These are phyloP conservation scores for Istiophorus platypterus DNA, from an alignment of 2,113 vertebrate genomes.

Conservation along the genomic window DNA sequence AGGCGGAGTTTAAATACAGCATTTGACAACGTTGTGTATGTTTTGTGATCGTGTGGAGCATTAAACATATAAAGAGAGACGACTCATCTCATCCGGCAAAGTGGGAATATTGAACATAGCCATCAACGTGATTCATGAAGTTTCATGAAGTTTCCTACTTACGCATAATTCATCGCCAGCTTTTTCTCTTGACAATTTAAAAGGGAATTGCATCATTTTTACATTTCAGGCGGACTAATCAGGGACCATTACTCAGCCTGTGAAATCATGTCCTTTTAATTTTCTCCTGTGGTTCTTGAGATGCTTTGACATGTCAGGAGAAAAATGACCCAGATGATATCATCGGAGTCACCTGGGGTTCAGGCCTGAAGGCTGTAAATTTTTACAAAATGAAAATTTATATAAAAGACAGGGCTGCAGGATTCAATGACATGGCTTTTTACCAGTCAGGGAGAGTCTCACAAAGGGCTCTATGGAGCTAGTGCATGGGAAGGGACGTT, in stretches of 20 bases:
- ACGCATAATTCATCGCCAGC: neutral
- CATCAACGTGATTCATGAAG: no score
- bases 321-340: neutral
- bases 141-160: no score
- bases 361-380: no score
- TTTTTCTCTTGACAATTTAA: neutral
- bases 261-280: neutral
- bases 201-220: neutral
- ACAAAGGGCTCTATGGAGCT: no score
- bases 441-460: no score
- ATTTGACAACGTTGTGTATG: neutral
- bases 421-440: no score
- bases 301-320: neutral
- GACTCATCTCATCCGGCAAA: no score
- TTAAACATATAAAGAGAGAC: no score
- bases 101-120: no score
- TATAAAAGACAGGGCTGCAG: neutral
- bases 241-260: neutral
- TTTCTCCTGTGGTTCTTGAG: neutral
- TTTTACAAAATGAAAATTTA: neutral
- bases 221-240: neutral
- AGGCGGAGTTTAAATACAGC: neutral
- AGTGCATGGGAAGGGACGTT: no score
- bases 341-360: no score
- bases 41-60: no score